These are phyloP conservation scores for Acrobasis suavella DNA, from an alignment of 2,888 invertebrate genomes.

Conservation along the genomic window DNA sequence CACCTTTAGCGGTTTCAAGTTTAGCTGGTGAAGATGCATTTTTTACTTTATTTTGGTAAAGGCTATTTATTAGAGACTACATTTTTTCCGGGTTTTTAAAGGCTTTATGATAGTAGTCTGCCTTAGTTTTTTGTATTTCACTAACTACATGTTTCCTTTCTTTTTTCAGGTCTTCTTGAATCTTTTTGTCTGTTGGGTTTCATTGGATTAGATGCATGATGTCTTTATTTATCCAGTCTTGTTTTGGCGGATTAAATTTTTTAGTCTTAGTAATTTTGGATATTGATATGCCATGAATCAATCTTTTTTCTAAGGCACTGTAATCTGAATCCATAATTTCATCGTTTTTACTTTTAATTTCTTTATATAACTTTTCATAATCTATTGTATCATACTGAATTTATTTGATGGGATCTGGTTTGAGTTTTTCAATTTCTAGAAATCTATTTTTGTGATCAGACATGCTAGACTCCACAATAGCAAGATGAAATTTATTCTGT, in stretches of 20 bases:
- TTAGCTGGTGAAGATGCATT: too few relatives aligned
- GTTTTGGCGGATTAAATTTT: background rate
- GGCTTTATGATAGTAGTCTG: too few relatives aligned
- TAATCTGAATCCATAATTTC: background rate
- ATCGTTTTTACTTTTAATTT: background rate
- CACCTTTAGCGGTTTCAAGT: too few relatives aligned
- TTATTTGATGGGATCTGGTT: slow-evolving; percentile 10
- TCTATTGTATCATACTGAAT: slow-evolving; percentile 8
- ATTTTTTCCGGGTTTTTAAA: too few relatives aligned
- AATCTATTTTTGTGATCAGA: slow-evolving; percentile 35
- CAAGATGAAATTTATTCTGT: background rate
- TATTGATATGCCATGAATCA: background rate
- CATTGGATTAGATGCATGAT: background rate
- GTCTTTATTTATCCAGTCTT: slow-evolving; percentile 3
- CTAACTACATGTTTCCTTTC: too few relatives aligned
- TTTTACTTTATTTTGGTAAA: too few relatives aligned
- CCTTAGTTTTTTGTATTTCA: too few relatives aligned
- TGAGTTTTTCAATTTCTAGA: slow-evolving; percentile 22
- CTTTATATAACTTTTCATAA: background rate
- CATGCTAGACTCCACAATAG: background rate
- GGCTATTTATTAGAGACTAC: too few relatives aligned
- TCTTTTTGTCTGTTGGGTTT: background rate
- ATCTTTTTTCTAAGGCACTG: background rate
- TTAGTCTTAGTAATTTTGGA: background rate
- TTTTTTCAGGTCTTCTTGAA: background rate